Conservation (phyloP, 2,113 vertebrate genomes). For the Oostethus manadensis region DNA sequence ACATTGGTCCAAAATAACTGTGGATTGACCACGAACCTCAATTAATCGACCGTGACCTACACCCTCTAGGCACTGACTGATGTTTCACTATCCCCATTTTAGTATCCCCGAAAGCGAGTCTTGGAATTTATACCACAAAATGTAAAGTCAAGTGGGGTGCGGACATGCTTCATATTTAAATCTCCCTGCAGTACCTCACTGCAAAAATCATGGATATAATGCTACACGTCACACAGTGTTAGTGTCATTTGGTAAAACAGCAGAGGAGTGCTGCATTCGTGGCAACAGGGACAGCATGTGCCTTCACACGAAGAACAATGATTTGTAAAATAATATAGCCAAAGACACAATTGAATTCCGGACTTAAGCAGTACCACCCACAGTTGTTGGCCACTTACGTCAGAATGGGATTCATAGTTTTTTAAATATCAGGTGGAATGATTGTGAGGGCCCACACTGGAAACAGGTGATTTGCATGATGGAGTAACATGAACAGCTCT, state of each 20-base stretch:
- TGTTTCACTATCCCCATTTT: too few relatives aligned
- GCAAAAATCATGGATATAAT: background rate
- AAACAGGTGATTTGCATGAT: slow-evolving; percentile 31
- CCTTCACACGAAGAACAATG: slow-evolving; percentile 4
- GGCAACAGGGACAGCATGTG: slow-evolving; percentile 13
- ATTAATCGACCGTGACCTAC: too few relatives aligned
- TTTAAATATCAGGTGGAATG: background rate
- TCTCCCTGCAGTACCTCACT: background rate
- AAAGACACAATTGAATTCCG: slow-evolving; percentile 28
- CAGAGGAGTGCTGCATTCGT: slow-evolving; percentile 23
- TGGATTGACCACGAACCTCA: too few relatives aligned
- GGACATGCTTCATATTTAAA: too few relatives aligned
- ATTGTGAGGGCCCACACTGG: slow-evolving; percentile 3
- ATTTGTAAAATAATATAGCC: slow-evolving; percentile 18
- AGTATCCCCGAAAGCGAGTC: too few relatives aligned
- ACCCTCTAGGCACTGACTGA: too few relatives aligned
- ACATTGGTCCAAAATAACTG: too few relatives aligned
- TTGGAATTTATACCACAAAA: too few relatives aligned
- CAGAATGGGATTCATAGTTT: slow-evolving; percentile 38
- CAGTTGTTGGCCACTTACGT: slow-evolving; percentile 20
- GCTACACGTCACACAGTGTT: background rate
- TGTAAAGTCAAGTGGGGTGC: too few relatives aligned
- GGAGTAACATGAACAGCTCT: background rate
- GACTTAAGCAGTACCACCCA: slow-evolving; percentile 9
- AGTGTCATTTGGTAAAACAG: slow-evolving; percentile 25